These are phyloP conservation scores for Hemicentrotus pulcherrimus DNA, from an alignment of 35 echinoderm and acorn worm species.

Conservation along the genomic window DNA sequence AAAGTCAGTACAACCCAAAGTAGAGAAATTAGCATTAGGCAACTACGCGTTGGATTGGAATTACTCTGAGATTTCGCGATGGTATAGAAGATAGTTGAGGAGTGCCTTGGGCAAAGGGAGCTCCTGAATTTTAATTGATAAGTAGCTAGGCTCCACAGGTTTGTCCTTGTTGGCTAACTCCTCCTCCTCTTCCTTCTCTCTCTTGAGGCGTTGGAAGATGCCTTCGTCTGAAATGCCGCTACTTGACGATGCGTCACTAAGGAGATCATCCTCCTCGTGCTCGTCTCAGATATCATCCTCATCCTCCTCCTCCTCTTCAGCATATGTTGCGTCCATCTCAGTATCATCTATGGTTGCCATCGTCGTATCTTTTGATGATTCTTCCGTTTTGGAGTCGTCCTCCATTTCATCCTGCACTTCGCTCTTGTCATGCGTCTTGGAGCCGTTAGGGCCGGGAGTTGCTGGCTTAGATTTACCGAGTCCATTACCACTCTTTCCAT, in stretches of 20 bases:
- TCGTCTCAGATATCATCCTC: not conserved
- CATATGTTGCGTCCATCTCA: not conserved
- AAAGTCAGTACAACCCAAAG: not conserved
- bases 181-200: conserved; percentile 59
- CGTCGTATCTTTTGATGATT: not conserved
- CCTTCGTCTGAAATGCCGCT: conserved; percentile 78
- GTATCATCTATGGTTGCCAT: not conserved
- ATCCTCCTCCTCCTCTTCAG: not conserved
- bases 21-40: not conserved
- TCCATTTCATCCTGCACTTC: conserved; percentile 25
- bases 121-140: conserved; percentile 75
- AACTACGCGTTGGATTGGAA: not conserved
- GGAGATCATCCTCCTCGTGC: conserved; percentile 48
- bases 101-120: conserved; percentile 82
- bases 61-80: conserved; percentile 61
- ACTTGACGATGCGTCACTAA: conserved; percentile 54
- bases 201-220: conserved; percentile 75
- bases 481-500: conserved; percentile 4
- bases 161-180: conserved; percentile 33
- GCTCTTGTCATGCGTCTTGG: not conserved
- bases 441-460: not conserved
- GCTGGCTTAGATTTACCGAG: not conserved
- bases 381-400: not conserved
- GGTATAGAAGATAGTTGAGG: conserved; percentile 79
- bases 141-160: conserved; percentile 71